phyloP scores from a whole-genome alignment of 1,140 invertebrate species.

The Drosophila pseudoobscura region DNA sequence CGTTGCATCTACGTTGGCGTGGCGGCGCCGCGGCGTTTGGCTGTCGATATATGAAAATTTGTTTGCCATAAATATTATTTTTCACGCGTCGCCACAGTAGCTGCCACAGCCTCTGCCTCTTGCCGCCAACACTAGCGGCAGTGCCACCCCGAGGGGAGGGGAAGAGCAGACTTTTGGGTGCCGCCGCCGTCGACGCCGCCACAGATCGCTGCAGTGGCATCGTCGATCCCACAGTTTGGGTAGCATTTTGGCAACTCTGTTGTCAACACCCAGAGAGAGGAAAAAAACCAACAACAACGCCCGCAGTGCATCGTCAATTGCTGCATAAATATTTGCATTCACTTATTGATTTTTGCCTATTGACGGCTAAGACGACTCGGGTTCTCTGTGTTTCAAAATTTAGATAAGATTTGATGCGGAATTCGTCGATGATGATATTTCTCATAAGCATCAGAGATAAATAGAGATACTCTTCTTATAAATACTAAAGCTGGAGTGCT shows the following conservation, averaged over 20 bases:
- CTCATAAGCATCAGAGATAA: too few species aligned
- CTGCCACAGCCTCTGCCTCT: constrained; percentile 43
- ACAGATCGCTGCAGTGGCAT: constrained; percentile 24
- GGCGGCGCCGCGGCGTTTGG: constrained; percentile 50
- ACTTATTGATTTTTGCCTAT: constrained; percentile 20
- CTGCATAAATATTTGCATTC: constrained; percentile 54
- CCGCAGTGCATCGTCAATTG: constrained; percentile 40
- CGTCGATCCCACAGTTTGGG: constrained; percentile 9
- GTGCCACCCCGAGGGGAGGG: constrained; percentile 34
- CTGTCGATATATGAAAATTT: constrained; percentile 78
- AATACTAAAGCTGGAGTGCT: too few species aligned
- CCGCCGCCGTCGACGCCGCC: constrained; percentile 15
- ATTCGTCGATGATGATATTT: background rate
- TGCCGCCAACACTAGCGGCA: constrained; percentile 14
- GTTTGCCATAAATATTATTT: constrained; percentile 80
- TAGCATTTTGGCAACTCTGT: constrained; percentile 63
- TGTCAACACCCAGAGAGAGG: constrained; percentile 46
- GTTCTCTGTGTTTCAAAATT: constrained; percentile 10
- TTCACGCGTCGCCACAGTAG: constrained; percentile 72
- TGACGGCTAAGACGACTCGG: background rate
- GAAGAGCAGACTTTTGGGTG: background rate
- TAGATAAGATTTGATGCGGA: background rate
- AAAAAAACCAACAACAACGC: constrained; percentile 9
- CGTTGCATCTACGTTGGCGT: constrained; percentile 55
- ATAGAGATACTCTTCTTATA: too few species aligned